Conservation (phyloP, 2,113 vertebrate genomes). For the Aplodontia rufa region DNA sequence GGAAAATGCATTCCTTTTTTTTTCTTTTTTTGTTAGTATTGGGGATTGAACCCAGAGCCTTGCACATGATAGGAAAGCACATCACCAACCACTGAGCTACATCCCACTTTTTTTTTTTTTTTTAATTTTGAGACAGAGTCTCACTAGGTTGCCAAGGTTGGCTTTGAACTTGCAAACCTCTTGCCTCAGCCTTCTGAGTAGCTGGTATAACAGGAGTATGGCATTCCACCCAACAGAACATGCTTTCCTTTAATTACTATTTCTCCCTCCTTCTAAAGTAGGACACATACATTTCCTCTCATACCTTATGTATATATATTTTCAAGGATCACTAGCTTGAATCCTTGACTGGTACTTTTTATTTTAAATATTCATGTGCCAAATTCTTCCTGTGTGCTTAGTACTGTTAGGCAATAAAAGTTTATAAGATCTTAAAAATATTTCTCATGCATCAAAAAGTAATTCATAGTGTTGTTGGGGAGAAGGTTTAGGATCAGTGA, state of each 20-base stretch:
- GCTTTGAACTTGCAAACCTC: not conserved
- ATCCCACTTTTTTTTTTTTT: too few relatives aligned
- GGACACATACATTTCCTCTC: not conserved
- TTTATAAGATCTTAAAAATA: not conserved
- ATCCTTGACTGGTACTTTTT: not conserved
- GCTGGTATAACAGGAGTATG: not conserved
- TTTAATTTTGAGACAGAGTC: not conserved
- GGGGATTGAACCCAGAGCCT: not conserved
- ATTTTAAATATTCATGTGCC: not conserved
- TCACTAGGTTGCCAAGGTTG: not conserved
- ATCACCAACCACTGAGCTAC: not conserved
- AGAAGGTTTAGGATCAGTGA: not conserved
- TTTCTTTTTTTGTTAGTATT: not conserved
- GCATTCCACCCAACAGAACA: too few relatives aligned
- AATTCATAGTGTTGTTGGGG: not conserved
- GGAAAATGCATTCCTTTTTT: constrained; percentile 21
- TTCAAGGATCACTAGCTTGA: not conserved
- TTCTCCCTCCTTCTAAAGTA: not conserved
- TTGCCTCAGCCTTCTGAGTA: not conserved
- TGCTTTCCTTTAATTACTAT: constrained; percentile 16
- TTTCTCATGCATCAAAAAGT: not conserved
- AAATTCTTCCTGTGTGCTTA: not conserved
- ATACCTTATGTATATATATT: not conserved
- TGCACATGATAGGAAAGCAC: not conserved
- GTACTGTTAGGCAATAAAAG: not conserved